Base-by-base conservation (phyloP, 2,888 invertebrate species). In the Microplitis manilae region DNA sequence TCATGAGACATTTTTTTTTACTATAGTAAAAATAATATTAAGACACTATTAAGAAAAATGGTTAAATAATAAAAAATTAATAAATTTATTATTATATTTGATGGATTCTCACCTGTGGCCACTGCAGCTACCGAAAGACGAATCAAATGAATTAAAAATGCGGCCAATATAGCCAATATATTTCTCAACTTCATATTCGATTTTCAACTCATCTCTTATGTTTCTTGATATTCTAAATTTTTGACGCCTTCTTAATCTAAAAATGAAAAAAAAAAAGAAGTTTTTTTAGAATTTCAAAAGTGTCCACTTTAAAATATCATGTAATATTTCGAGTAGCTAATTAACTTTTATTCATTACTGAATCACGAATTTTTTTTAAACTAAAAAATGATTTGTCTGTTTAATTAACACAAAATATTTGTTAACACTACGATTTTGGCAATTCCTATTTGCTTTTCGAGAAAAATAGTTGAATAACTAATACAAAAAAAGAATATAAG, bases 111-210 rank as follows among this genome's bases (percentile, higher is more conserved):
- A 88, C 88, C 86, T 80, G 87, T 70, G 20, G 85, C 81, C 74
- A 84, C 85, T 79, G 85, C 83, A 39, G 86, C 86, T 76, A 79
- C 83, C 67, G 85, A 81, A 74, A 84, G 83, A 75, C 82, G 87
- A 80, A 86, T 83, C 77, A 88, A 85, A 80, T 88, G 85, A 81
- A 89, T 84, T 83, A 87, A 84, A 81, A 88, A 83, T 81, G 84
- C 86, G 88, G 89, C 89, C 89, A 88, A 82, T 82, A 87, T 81
- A 88, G 88, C 88, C 88, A 85, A 83, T 76, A 85, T 81, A 85
- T 85, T 87, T 84, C 84, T 85, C 84, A 88, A 83, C 87, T 86
- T 89, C 87, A 86, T 89, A 86, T 82, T 84, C 84, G 81, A 80
- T 83, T 81, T 83, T 88, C 89, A 89, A 86, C 87, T 89, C 87